Percentiles rank a stretch among this genome's conserved stretches.
phyloP scores from a whole-genome alignment of 2,888 invertebrate genomes.

The Zygogramma bicolorata region DNA sequence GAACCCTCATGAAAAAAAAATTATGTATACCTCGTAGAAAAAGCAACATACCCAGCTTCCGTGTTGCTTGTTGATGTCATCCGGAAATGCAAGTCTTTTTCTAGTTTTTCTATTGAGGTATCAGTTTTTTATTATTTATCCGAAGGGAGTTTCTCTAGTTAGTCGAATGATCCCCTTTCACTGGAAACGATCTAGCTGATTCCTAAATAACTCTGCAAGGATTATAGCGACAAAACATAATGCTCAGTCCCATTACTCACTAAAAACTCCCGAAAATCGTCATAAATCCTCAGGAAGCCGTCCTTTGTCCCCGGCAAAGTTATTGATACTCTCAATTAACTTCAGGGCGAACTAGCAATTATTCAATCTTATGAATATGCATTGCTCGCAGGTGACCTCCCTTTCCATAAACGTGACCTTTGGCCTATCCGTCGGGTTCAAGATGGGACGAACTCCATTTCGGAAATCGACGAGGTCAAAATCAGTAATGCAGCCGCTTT shows the following conservation, averaged over 20 bases:
- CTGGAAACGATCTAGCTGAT: neutral
- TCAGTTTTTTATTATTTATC: too few species aligned
- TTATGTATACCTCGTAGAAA: too few species aligned
- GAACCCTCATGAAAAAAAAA: too few species aligned
- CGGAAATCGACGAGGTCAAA: conserved; percentile 17
- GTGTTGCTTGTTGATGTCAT: too few species aligned
- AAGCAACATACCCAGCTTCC: too few species aligned
- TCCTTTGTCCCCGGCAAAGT: neutral
- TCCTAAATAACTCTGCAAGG: neutral
- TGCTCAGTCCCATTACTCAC: neutral
- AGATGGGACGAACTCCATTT: neutral
- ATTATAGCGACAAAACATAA: neutral
- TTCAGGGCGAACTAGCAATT: neutral
- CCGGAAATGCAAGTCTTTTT: too few species aligned
- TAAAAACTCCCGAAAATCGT: neutral
- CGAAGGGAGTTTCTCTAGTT: too few species aligned
- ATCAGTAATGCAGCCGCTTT: conserved; percentile 43
- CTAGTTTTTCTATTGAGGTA: too few species aligned
- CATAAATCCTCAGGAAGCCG: neutral
- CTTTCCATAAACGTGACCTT: neutral
- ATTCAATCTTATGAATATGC: conserved; percentile 14
- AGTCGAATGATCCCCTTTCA: too few species aligned
- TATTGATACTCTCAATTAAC: conserved; percentile 22
- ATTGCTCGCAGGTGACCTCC: conserved; percentile 15
- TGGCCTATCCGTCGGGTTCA: neutral